phyloP scores from a whole-genome alignment of 2,888 invertebrate species.

The Apoderus coryli region DNA sequence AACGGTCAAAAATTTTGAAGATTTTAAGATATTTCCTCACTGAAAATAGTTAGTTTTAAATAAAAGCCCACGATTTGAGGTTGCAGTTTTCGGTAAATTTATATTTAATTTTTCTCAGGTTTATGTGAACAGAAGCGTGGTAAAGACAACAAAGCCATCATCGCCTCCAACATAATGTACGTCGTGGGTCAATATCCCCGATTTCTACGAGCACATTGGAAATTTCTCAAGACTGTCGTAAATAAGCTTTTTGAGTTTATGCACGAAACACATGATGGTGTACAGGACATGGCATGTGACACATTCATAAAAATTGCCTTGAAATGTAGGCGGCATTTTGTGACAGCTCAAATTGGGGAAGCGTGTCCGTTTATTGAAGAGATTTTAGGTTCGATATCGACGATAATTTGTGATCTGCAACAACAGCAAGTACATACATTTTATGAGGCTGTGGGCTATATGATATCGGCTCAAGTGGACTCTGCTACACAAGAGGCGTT shows the following conservation, averaged over 20 bases:
- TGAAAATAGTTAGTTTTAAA: too few relatives aligned
- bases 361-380: constrained; percentile 97
- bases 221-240: constrained; percentile 98
- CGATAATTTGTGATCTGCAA: constrained; percentile 97
- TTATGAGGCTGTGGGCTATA: constrained; percentile 39
- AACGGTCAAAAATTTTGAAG: too few relatives aligned
- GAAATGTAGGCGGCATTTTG: constrained; percentile 96
- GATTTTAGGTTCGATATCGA: constrained; percentile 88
- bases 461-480: constrained; percentile 95
- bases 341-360: constrained; percentile 91
- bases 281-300: constrained; percentile 99
- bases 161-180: constrained; percentile 99
- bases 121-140: constrained; percentile 96
- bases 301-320: constrained; percentile 99
- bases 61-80: too few relatives aligned
- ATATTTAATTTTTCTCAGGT: too few relatives aligned
- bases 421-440: constrained; percentile 60
- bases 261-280: constrained; percentile 99
- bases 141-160: constrained; percentile 99
- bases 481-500: constrained; percentile 80
- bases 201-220: constrained; percentile 98
- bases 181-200: constrained; percentile 99
- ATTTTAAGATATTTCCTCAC: too few relatives aligned
- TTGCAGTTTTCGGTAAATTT: too few relatives aligned
- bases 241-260: constrained; percentile 99